These are phyloP conservation scores for Sparus aurata DNA, from an alignment of 2,797 vertebrate genomes.

Conservation along the genomic window DNA sequence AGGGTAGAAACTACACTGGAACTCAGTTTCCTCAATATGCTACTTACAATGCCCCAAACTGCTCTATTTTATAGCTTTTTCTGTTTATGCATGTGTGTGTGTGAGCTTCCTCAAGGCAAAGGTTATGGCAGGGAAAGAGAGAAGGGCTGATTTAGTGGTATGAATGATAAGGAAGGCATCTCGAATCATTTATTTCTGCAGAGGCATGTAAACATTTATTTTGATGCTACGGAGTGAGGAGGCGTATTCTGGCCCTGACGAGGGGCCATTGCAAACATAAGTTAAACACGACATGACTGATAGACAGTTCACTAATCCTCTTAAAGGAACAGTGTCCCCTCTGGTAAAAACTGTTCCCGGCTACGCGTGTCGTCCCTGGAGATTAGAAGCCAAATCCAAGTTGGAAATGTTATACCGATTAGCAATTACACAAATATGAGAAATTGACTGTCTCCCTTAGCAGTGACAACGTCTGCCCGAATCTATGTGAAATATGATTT, in stretches of 20 bases:
- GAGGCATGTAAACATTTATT: constrained; percentile 78
- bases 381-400: constrained; percentile 83
- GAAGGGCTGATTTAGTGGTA: constrained; percentile 69
- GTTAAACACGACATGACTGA: constrained; percentile 83
- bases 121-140: constrained; percentile 70
- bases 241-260: constrained; percentile 76
- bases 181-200: constrained; percentile 75
- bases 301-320: constrained; percentile 86
- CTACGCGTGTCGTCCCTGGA: constrained; percentile 64
- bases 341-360: constrained; percentile 82
- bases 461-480: constrained; percentile 43
- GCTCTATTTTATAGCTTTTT: constrained; percentile 46
- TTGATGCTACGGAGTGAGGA: constrained; percentile 72
- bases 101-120: constrained; percentile 75
- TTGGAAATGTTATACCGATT: constrained; percentile 80
- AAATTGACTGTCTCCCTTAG: constrained; percentile 57
- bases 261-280: constrained; percentile 81
- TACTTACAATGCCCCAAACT: constrained; percentile 36
- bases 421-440: constrained; percentile 79
- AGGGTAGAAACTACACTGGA: constrained; percentile 59
- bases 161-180: constrained; percentile 79
- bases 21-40: constrained; percentile 49
- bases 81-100: constrained; percentile 45
- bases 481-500: constrained; percentile 59
- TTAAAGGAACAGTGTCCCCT: constrained; percentile 86